These are phyloP conservation scores for Platycheirus rosarum DNA, from an alignment of 2,888 invertebrate species.

Conservation along the genomic window DNA sequence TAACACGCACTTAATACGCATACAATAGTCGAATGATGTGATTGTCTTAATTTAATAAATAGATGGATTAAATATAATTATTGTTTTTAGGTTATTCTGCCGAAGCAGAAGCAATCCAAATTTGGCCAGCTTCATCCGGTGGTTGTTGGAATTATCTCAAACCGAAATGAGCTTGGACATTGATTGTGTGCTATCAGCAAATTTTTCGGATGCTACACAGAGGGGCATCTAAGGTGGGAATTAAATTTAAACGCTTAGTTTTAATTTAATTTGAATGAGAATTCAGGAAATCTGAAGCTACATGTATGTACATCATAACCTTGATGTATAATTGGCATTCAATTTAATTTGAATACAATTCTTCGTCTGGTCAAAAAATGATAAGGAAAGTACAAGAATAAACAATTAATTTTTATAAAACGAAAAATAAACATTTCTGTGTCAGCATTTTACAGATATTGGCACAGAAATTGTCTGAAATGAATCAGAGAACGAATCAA, in stretches of 20 bases:
- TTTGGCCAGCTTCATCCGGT: slow-evolving; percentile 47
- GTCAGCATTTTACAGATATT: not conserved
- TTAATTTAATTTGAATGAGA: not conserved
- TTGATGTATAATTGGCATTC: slow-evolving; percentile 16
- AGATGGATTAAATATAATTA: too few relatives aligned
- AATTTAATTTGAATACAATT: not conserved
- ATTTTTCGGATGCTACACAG: slow-evolving; percentile 4
- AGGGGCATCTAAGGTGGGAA: too few relatives aligned
- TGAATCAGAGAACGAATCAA: not conserved
- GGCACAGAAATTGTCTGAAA: not conserved
- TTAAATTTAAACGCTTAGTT: not conserved
- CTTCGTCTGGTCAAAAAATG: not conserved
- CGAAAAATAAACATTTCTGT: not conserved
- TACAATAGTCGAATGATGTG: not conserved
- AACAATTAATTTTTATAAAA: not conserved
- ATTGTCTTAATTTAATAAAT: too few relatives aligned
- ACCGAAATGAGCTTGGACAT: slow-evolving; percentile 9
- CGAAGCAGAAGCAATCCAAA: slow-evolving; percentile 23
- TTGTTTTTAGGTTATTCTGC: not conserved
- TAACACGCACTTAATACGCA: slow-evolving; percentile 7
- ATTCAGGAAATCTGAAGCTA: not conserved
- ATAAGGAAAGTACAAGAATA: slow-evolving; percentile 10
- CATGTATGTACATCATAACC: not conserved
- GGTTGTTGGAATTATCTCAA: slow-evolving; percentile 19
- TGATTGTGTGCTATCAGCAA: slow-evolving; percentile 26